phyloP scores from a whole-genome alignment of 2,888 invertebrate genomes.

The Dasysyrphus albostriatus region DNA sequence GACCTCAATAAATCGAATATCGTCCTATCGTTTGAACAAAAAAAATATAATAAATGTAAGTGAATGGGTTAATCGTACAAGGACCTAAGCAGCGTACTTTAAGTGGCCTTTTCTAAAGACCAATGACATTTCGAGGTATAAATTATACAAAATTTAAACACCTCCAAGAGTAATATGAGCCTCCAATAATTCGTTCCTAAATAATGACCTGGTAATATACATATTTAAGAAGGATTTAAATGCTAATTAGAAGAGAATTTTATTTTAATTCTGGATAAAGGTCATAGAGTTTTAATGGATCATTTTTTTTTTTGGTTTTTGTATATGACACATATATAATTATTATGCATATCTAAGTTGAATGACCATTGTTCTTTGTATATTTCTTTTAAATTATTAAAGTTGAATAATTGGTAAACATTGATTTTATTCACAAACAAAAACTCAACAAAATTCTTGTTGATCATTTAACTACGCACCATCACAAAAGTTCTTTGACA shows the following conservation, averaged over 20 bases:
- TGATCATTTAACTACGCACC: no score
- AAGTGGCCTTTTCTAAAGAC: background rate
- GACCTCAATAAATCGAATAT: slow-evolving; percentile 19
- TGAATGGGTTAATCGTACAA: slow-evolving; percentile 35
- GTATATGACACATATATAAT: background rate
- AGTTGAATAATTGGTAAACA: slow-evolving; percentile 40
- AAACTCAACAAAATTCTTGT: slow-evolving; percentile 23
- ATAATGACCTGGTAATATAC: slow-evolving; percentile 10
- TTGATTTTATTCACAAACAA: slow-evolving; percentile 2
- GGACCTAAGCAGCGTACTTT: background rate
- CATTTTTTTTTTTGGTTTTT: slow-evolving; percentile 5
- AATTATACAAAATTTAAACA: background rate
- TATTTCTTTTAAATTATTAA: background rate
- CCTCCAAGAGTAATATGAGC: background rate
- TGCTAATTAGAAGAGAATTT: slow-evolving; percentile 20
- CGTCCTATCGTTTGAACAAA: no score
- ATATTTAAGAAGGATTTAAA: slow-evolving; percentile 15
- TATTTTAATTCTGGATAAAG: background rate
- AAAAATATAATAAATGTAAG: background rate
- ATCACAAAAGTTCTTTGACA: slow-evolving; percentile 33
- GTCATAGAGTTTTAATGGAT: slow-evolving; percentile 35
- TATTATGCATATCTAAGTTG: slow-evolving; percentile 20
- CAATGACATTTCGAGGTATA: slow-evolving; percentile 19
- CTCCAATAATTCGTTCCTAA: background rate
- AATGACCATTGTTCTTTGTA: background rate